Evolutionary conservation across 1,140 invertebrate genomes (phyloP), one percentile per base, ranked within the genome.

Genomic region (Psix sp.): DNA sequence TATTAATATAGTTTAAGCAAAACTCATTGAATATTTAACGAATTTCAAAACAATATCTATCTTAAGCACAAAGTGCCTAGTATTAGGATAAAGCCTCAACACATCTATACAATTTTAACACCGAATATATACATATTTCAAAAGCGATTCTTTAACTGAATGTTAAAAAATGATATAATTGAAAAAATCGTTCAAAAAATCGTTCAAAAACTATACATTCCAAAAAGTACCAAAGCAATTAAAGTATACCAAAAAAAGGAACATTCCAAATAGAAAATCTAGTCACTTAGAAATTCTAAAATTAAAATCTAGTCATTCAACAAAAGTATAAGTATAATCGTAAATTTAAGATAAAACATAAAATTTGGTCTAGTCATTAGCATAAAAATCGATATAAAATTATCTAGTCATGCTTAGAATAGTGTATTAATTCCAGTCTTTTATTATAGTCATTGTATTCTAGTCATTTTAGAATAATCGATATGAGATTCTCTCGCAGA

Each of bases 401-500:
- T n/a, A n/a, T 38, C 38, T 71, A 74, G 72, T 66, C 39, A 46
- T 31, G 20, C 21, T 35, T 13, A 18, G 54, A 24, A 45, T 38
- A 38, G 7, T 35, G 7, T 38, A 20, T 31, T 59, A 59, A 36
- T 36, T 31, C n/a, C n/a, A n/a, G n/a, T n/a, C n/a, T n/a, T n/a
- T n/a, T n/a, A n/a, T n/a, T n/a, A n/a, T n/a, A n/a, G n/a, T n/a
- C n/a, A n/a, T n/a, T n/a, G n/a, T n/a, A n/a, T n/a, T n/a, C n/a
- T n/a, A n/a, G n/a, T n/a, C n/a, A n/a, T n/a, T n/a, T n/a, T n/a
- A n/a, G n/a, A n/a, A n/a, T n/a, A n/a, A n/a, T n/a, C n/a, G n/a
- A n/a, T n/a, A n/a, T n/a, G n/a, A n/a, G n/a, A n/a, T n/a, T n/a
- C n/a, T n/a, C n/a, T n/a, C n/a, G n/a, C n/a, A n/a, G n/a, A n/a